These are phyloP conservation scores for Chlorodrepanis virens DNA, from an alignment of 2,113 vertebrate species.

Conservation along the genomic window DNA sequence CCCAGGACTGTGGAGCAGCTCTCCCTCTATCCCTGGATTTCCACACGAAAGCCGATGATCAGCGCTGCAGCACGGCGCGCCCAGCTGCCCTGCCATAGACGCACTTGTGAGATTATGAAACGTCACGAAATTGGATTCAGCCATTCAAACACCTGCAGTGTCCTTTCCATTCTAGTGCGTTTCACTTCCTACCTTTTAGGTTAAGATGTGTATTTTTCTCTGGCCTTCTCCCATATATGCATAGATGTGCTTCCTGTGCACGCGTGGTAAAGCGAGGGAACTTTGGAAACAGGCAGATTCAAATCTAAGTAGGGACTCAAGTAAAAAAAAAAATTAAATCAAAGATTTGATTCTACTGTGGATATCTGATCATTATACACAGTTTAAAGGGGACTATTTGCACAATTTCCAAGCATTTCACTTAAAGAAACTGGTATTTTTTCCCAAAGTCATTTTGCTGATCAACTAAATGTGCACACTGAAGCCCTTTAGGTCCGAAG, in stretches of 20 bases:
- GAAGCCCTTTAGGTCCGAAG: neutral
- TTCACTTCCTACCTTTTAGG: neutral
- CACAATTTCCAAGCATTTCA: neutral
- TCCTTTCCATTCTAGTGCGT: neutral
- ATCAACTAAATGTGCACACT: neutral
- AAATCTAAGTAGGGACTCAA: neutral
- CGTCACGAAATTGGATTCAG: neutral
- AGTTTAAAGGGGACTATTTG: neutral
- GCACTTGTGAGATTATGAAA: neutral
- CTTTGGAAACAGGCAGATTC: neutral
- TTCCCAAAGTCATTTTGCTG: neutral
- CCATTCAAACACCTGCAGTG: neutral
- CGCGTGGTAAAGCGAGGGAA: neutral
- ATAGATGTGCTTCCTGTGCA: neutral
- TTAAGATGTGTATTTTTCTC: neutral
- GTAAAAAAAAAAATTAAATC: neutral
- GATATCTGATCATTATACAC: neutral
- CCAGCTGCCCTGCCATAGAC: neutral
- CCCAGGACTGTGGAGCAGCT: neutral
- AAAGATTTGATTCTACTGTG: neutral
- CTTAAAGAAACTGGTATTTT: neutral
- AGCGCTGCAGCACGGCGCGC: neutral
- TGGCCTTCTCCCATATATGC: neutral
- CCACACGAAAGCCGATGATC: rapidly evolving
- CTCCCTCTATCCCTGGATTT: neutral